These are phyloP conservation scores for Drosophila melanogaster DNA, from an alignment of 1,140 invertebrate species.

Conservation along the genomic window Release_6_plus_ISO1_MT NT_033779.5:9877501-9878000, in stretches of 20 bases:
- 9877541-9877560: conserved; percentile 72
- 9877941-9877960: conserved; percentile 63
- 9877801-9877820: conserved; percentile 33
- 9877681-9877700: conserved; percentile 35
- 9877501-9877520: conserved; percentile 31
- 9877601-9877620: conserved; percentile 46
- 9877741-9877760: conserved; percentile 51
- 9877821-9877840: conserved; percentile 45
- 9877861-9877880: conserved; percentile 54
- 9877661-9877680: conserved; percentile 33
- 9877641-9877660: conserved; percentile 30
- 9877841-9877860: conserved; percentile 75
- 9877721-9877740: conserved; percentile 46
- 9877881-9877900: conserved; percentile 20
- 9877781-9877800: conserved; percentile 56
- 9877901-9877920: conserved; percentile 38
- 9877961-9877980: conserved; percentile 68
- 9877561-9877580: conserved; percentile 68
- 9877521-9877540: conserved; percentile 62
- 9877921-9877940: conserved; percentile 47
- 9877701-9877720: conserved; percentile 34
- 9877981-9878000: conserved; percentile 48
- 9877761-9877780: conserved; percentile 39
- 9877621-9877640: conserved; percentile 63
- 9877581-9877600: conserved; percentile 66